Percentiles rank a stretch among this genome's conserved stretches.
These are phyloP conservation scores for Agrilus mali DNA, from an alignment of 2,888 invertebrate genomes.

Conservation along the genomic window DNA sequence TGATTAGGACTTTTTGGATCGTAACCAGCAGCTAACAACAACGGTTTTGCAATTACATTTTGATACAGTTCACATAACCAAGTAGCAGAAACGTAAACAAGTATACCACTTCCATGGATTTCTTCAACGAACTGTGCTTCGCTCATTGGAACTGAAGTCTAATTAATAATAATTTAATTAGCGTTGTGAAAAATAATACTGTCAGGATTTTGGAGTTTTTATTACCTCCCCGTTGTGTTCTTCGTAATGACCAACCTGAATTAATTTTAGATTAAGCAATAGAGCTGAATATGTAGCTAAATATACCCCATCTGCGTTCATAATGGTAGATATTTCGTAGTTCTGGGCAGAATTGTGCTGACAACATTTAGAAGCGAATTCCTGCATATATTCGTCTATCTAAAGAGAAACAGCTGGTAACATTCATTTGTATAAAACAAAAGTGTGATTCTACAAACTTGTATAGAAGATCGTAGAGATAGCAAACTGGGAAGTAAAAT, in stretches of 20 bases:
- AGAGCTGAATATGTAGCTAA: slow-evolving; percentile 79
- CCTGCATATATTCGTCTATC: slow-evolving; percentile 83
- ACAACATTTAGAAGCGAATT: slow-evolving; percentile 84
- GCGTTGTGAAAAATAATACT: not conserved
- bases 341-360: slow-evolving; percentile 60
- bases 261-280: slow-evolving; percentile 67
- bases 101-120: slow-evolving; percentile 81
- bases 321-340: slow-evolving; percentile 56
- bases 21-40: slow-evolving; percentile 57
- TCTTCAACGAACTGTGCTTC: slow-evolving; percentile 88
- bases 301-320: slow-evolving; percentile 93
- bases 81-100: slow-evolving; percentile 84
- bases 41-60: slow-evolving; percentile 61
- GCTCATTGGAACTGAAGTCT: slow-evolving; percentile 42
- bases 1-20: slow-evolving; percentile 43
- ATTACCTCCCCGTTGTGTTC: slow-evolving; percentile 25
- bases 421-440: slow-evolving; percentile 1
- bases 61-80: slow-evolving; percentile 92
- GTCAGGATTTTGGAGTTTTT: not conserved
- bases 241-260: slow-evolving; percentile 63
- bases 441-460: slow-evolving; percentile 32
- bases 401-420: slow-evolving; percentile 16
- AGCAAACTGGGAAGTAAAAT: slow-evolving; percentile 66
- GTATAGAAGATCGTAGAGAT: slow-evolving; percentile 65
- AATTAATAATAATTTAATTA: slow-evolving; percentile 4